Percentiles rank a stretch among this genome's conserved stretches.
Conservation (phyloP, 1,140 invertebrate species). For the Latrodectus geometricus region DNA sequence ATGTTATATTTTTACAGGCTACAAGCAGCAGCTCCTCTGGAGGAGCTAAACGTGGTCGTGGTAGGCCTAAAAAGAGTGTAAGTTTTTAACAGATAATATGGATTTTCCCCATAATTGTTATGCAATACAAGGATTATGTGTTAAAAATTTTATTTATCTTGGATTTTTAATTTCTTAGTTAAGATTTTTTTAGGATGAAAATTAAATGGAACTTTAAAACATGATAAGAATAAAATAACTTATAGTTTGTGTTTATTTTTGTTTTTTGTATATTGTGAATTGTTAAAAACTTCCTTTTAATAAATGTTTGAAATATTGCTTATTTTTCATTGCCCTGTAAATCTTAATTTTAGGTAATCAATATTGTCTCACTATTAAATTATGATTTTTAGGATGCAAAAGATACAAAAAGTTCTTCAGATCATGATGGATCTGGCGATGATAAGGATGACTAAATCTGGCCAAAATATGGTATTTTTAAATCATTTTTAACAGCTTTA, state of each 20-base stretch:
- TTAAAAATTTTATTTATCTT: too few relatives aligned
- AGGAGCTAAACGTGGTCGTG: constrained; percentile 42
- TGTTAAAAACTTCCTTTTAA: too few relatives aligned
- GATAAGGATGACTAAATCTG: constrained; percentile 57
- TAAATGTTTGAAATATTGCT: too few relatives aligned
- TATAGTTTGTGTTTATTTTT: too few relatives aligned
- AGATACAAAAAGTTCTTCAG: constrained; percentile 49
- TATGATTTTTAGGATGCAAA: constrained; percentile 33
- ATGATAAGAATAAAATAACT: too few relatives aligned
- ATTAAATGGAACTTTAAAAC: too few relatives aligned
- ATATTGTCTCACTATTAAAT: neutral
- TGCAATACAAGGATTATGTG: too few relatives aligned
- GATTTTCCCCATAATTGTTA: too few relatives aligned
- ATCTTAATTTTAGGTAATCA: neutral
- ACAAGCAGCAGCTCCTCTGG: constrained; percentile 14
- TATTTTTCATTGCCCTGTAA: too few relatives aligned
- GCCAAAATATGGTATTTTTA: constrained; percentile 40
- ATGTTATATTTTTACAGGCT: constrained; percentile 6
- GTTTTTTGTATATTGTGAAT: too few relatives aligned
- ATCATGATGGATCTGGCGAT: constrained; percentile 44
- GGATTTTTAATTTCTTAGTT: too few relatives aligned
- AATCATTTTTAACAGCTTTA: neutral
- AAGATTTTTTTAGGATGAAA: too few relatives aligned
- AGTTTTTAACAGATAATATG: neutral
- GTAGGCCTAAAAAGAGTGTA: constrained; percentile 52